Conservation (phyloP, 2,888 invertebrate species). For the Drosophila mimica region DNA sequence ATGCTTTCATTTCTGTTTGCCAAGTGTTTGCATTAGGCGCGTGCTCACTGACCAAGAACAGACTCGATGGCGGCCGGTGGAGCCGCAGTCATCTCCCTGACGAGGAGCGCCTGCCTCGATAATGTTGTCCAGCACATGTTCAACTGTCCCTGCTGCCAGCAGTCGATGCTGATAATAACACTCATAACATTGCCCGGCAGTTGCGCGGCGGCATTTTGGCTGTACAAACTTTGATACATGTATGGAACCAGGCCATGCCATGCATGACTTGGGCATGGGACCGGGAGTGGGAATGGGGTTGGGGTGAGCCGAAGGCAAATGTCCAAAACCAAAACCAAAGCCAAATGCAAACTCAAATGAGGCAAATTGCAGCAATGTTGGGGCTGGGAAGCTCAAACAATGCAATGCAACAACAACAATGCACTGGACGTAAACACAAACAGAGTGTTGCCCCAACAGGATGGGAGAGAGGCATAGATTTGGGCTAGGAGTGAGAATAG, state of each 20-base stretch:
- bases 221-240: constrained; percentile 80
- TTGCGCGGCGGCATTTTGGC: constrained; percentile 71
- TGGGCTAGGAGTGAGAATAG: constrained; percentile 18
- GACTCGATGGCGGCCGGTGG: constrained; percentile 22
- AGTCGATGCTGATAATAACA: constrained; percentile 68
- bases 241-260: neutral
- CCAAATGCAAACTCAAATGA: constrained; percentile 76
- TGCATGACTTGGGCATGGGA: neutral
- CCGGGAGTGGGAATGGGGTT: constrained; percentile 1
- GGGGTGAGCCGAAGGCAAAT: constrained; percentile 63
- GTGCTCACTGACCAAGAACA: constrained; percentile 60
- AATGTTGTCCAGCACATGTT: constrained; percentile 65
- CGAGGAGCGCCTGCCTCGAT: constrained; percentile 64
- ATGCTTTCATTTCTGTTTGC: constrained; percentile 77
- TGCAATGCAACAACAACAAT: constrained; percentile 45
- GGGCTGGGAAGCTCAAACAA: constrained; percentile 51
- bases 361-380: constrained; percentile 68
- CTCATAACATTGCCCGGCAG: constrained; percentile 68
- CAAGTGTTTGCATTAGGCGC: constrained; percentile 76
- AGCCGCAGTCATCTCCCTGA: constrained; percentile 14
- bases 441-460: constrained; percentile 40
- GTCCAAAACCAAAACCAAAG: constrained; percentile 64
- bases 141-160: constrained; percentile 38
- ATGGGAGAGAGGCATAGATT: neutral
- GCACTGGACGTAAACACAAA: constrained; percentile 67